Evolutionary conservation across 1,140 invertebrate species (phyloP).

Genomic region (Nymphalis io): DNA sequence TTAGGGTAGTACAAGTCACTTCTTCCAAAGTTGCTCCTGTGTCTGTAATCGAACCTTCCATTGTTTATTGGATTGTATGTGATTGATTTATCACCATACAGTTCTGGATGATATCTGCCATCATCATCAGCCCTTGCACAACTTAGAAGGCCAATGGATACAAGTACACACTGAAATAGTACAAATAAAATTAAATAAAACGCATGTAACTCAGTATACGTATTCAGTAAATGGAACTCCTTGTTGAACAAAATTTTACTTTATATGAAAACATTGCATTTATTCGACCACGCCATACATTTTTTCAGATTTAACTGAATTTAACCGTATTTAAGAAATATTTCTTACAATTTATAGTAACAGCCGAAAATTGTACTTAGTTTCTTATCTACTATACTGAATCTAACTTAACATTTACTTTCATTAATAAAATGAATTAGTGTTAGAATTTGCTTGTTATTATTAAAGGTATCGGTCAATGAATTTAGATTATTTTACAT

Average conservation of each 20-base stretch:
- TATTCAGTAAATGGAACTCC: not conserved
- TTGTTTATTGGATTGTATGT: constrained; percentile 40
- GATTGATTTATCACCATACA: constrained; percentile 52
- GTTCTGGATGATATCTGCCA: constrained; percentile 67
- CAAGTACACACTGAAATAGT: constrained; percentile 48
- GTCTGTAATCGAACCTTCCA: constrained; percentile 47
- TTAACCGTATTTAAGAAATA: too few relatives aligned
- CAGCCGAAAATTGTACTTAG: too few relatives aligned
- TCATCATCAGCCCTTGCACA: constrained; percentile 58
- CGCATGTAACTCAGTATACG: not conserved
- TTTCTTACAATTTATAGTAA: too few relatives aligned
- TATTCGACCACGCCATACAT: not conserved
- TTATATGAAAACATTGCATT: too few relatives aligned
- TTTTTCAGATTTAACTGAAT: too few relatives aligned
- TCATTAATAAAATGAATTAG: too few relatives aligned
- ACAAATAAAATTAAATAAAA: constrained; percentile 1
- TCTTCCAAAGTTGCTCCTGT: constrained; percentile 41
- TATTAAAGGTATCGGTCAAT: too few relatives aligned
- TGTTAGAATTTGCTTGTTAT: too few relatives aligned
- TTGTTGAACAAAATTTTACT: too few relatives aligned
- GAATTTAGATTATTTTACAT: too few relatives aligned
- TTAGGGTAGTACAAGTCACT: constrained; percentile 45
- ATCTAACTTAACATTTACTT: too few relatives aligned
- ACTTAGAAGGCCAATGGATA: constrained; percentile 46
- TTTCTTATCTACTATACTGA: too few relatives aligned